phyloP scores from a whole-genome alignment of 2,888 invertebrate genomes.

The Melieria crassipennis region DNA sequence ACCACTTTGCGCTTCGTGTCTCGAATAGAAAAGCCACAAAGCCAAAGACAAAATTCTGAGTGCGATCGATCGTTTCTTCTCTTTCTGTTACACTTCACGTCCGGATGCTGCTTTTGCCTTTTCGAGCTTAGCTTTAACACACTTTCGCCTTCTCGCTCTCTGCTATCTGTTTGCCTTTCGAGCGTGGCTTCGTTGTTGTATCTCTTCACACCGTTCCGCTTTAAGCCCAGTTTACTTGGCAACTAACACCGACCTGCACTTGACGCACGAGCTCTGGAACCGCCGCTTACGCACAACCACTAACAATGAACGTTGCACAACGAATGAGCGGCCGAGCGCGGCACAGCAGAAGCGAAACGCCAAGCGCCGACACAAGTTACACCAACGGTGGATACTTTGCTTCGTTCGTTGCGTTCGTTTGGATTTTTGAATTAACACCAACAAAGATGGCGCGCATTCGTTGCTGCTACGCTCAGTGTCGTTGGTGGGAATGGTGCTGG shows the following conservation, averaged over 20 bases:
- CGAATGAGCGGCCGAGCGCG: conserved; percentile 16
- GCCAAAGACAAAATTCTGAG: conserved; percentile 14
- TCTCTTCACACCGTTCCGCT: conserved; percentile 28
- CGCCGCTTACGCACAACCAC: no score
- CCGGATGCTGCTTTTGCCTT: conserved; percentile 52
- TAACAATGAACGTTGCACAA: conserved; percentile 1
- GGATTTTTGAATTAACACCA: conserved; percentile 28
- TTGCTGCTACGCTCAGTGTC: no score
- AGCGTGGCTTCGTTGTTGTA: conserved; percentile 21
- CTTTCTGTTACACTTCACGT: conserved; percentile 46
- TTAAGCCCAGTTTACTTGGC: conserved; percentile 40
- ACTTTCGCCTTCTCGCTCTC: conserved; percentile 38
- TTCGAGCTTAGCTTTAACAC: conserved; percentile 43
- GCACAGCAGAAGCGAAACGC: no score
- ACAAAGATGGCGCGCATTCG: conserved; percentile 27
- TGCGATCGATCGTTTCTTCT: conserved; percentile 46
- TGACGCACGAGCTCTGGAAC: no score
- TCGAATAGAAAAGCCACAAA: no score
- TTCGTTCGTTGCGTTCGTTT: conserved; percentile 25
- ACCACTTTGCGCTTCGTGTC: conserved; percentile 16
- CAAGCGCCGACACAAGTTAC: no score
- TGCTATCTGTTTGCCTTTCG: conserved; percentile 38
- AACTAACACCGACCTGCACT: conserved; percentile 16
- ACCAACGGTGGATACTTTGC: not conserved
- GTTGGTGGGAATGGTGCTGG: no score